These are phyloP conservation scores for Desmodus rotundus DNA, from an alignment of 2,113 vertebrate species.

Conservation along the genomic window DNA sequence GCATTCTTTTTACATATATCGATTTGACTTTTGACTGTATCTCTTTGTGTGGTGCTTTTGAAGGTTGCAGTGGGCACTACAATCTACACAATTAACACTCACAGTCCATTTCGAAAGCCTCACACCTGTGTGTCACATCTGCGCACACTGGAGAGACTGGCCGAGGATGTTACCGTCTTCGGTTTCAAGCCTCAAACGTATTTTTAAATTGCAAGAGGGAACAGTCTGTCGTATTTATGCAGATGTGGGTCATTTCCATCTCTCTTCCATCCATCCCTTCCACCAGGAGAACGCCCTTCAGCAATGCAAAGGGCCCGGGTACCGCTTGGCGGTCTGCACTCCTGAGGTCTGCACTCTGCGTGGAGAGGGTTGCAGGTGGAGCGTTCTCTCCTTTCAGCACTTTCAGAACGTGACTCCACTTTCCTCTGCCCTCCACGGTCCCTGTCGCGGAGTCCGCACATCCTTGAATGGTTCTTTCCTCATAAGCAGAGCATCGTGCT, in stretches of 20 bases:
- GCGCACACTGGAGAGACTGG: not conserved
- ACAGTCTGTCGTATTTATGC: not conserved
- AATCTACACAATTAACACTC: not conserved
- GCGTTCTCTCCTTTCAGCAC: not conserved
- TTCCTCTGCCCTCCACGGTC: not conserved
- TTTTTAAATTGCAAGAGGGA: not conserved
- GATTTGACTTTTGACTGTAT: not conserved
- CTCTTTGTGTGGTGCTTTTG: not conserved
- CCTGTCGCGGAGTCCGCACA: too few relatives aligned
- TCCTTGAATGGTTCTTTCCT: not conserved
- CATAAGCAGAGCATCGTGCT: not conserved
- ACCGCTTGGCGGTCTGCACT: not conserved
- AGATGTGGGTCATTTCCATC: not conserved
- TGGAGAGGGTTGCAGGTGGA: not conserved
- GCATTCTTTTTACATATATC: not conserved
- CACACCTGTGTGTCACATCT: not conserved
- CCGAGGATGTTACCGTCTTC: not conserved
- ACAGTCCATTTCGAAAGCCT: not conserved
- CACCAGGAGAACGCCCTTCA: not conserved
- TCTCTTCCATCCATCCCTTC: not conserved
- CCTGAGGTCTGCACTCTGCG: not conserved
- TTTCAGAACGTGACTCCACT: not conserved
- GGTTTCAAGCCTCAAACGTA: not conserved
- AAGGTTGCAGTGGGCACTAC: not conserved
- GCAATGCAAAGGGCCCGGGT: not conserved